Evolutionary conservation across 2,797 vertebrate species (phyloP).

Genomic region (Austrolebias charrua): DNA sequence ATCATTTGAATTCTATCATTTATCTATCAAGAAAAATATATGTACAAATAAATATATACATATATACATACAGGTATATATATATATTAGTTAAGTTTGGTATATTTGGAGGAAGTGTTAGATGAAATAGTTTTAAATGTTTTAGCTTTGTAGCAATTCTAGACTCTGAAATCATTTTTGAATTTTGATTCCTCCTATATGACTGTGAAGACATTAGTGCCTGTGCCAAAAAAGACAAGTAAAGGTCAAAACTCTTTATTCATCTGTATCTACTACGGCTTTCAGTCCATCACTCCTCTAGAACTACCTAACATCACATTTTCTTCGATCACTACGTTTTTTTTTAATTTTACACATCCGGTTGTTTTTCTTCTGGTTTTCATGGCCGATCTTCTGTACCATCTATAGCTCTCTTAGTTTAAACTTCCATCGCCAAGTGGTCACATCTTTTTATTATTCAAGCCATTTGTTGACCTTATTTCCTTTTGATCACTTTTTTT

Average conservation of each 20-base stretch:
- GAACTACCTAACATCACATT: constrained; percentile 75
- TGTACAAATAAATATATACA: constrained; percentile 82
- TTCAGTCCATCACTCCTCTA: constrained; percentile 76
- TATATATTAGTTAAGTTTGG: constrained; percentile 84
- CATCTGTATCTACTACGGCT: constrained; percentile 80
- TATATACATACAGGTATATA: constrained; percentile 79
- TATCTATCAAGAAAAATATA: constrained; percentile 84
- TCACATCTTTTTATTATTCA: constrained; percentile 50
- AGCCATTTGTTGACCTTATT: constrained; percentile 48
- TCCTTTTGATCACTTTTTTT: constrained; percentile 35
- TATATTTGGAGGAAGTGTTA: constrained; percentile 88
- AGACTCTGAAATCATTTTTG: constrained; percentile 84
- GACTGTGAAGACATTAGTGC: constrained; percentile 90
- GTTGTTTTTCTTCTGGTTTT: constrained; percentile 42
- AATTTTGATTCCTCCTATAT: constrained; percentile 86
- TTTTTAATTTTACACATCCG: constrained; percentile 15
- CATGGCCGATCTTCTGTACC: constrained; percentile 39
- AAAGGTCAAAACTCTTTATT: constrained; percentile 80
- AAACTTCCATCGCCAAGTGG: constrained; percentile 30
- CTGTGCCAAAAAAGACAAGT: constrained; percentile 86
- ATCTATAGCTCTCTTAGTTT: constrained; percentile 33
- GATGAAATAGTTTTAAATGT: constrained; percentile 87
- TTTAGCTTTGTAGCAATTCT: constrained; percentile 87
- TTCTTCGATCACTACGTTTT: constrained; percentile 44
- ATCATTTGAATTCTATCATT: constrained; percentile 82